These are phyloP conservation scores for Drepana arcuata DNA, from an alignment of 1,140 invertebrate genomes.

Conservation along the genomic window DNA sequence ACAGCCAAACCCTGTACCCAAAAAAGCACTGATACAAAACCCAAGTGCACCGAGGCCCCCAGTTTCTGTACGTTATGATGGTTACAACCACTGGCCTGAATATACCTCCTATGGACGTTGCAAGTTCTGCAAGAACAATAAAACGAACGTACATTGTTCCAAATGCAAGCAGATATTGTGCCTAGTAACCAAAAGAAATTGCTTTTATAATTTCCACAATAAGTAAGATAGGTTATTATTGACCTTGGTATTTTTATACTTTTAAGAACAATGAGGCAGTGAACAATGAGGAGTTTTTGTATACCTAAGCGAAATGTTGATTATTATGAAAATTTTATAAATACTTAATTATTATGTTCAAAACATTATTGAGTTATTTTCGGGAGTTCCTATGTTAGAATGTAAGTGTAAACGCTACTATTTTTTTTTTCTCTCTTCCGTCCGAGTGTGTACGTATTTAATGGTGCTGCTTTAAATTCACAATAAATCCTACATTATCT, in stretches of 20 bases:
- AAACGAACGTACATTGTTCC: slow-evolving; percentile 8
- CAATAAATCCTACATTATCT: too few relatives aligned
- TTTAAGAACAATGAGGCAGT: not conserved
- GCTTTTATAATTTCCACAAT: slow-evolving; percentile 12
- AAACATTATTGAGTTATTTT: not conserved
- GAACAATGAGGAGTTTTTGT: too few relatives aligned
- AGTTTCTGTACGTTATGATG: slow-evolving; percentile 5
- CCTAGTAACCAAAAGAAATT: slow-evolving; percentile 9
- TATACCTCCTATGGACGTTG: slow-evolving; percentile 9
- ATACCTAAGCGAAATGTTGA: not conserved
- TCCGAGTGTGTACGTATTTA: too few relatives aligned
- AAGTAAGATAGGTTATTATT: not conserved
- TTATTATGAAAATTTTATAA: not conserved
- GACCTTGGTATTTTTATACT: not conserved
- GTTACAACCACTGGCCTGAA: not conserved
- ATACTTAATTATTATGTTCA: not conserved
- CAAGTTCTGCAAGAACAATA: slow-evolving; percentile 10
- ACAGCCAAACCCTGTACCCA: slow-evolving; percentile 1
- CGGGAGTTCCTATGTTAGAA: not conserved
- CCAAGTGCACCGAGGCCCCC: slow-evolving; percentile 3
- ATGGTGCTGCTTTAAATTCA: too few relatives aligned
- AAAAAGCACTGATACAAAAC: slow-evolving; percentile 1
- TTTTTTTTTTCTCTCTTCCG: too few relatives aligned
- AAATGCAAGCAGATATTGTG: slow-evolving; percentile 10
- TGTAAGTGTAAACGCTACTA: not conserved